These are phyloP conservation scores for Dugesia japonica DNA, from an alignment of 2,888 invertebrate species.

Conservation along the genomic window DNA sequence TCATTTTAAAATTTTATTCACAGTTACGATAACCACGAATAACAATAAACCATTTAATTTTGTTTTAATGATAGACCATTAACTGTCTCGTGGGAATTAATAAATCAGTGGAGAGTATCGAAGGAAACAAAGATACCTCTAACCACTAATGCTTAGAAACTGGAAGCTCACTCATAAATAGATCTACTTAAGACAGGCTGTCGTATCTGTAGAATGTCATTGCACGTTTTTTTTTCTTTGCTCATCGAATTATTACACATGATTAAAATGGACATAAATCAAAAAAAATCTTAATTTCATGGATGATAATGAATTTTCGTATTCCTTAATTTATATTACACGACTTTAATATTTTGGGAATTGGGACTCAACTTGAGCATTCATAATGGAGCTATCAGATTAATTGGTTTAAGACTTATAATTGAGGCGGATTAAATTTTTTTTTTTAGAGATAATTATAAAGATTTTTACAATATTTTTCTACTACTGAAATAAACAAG, in stretches of 20 bases:
- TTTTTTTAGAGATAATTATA: background rate
- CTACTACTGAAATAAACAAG: too few relatives aligned
- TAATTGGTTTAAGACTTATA: background rate
- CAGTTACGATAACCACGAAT: background rate
- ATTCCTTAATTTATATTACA: background rate
- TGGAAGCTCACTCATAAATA: background rate
- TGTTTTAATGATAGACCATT: constrained; percentile 11
- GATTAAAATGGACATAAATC: constrained; percentile 1
- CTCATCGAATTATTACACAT: constrained; percentile 14
- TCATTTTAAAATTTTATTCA: background rate
- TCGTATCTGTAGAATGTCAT: constrained; percentile 6
- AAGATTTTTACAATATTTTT: too few relatives aligned
- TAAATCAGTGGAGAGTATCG: constrained; percentile 11
- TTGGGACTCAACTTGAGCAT: background rate
- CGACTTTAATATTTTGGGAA: background rate
- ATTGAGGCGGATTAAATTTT: background rate
- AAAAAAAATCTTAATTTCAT: constrained; percentile 20
- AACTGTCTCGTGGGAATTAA: background rate
- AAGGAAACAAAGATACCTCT: background rate
- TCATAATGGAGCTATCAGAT: background rate
- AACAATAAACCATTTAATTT: constrained; percentile 20
- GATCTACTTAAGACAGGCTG: background rate
- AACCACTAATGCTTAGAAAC: background rate
- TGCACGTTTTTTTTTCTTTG: background rate
- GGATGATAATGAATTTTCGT: constrained; percentile 8